These are phyloP conservation scores for Brachionus rubens DNA, from an alignment of 1,140 invertebrate species.

Conservation along the genomic window DNA sequence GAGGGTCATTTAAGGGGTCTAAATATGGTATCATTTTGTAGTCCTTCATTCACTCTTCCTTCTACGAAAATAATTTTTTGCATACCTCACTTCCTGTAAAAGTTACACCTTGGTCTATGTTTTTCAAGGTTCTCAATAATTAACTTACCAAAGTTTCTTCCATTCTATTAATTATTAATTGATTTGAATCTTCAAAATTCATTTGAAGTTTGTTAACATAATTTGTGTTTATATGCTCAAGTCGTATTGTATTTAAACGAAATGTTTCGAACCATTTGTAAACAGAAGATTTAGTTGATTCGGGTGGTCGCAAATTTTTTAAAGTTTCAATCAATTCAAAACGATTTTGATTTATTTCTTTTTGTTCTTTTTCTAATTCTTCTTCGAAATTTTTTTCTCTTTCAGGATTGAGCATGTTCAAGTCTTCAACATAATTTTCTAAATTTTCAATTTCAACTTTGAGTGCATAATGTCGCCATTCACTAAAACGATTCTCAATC, in stretches of 20 bases:
- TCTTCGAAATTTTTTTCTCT: constrained; percentile 49
- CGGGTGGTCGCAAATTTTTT: constrained; percentile 56
- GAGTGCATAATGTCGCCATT: constrained; percentile 51
- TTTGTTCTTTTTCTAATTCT: constrained; percentile 52
- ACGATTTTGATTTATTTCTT: constrained; percentile 52
- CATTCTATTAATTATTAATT: constrained; percentile 52
- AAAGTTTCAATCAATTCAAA: constrained; percentile 53
- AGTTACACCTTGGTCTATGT: too few species aligned
- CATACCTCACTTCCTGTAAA: too few species aligned
- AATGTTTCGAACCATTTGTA: constrained; percentile 58
- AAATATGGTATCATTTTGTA: too few species aligned
- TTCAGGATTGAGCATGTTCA: constrained; percentile 51
- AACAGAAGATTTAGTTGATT: constrained; percentile 56
- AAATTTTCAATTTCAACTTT: constrained; percentile 55
- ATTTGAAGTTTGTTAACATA: constrained; percentile 21
- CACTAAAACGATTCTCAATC: background rate
- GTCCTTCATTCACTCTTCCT: too few species aligned
- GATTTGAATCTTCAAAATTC: constrained; percentile 40
- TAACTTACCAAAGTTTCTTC: constrained; percentile 52
- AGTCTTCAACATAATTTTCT: constrained; percentile 53
- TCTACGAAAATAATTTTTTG: too few species aligned
- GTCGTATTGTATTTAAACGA: constrained; percentile 50
- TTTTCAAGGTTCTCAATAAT: constrained; percentile 49
- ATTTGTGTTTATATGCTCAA: constrained; percentile 49
- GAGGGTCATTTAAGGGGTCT: too few species aligned